Evolutionary conservation across 2,888 invertebrate genomes (phyloP).

Genomic region (Napeogenes sylphis): DNA sequence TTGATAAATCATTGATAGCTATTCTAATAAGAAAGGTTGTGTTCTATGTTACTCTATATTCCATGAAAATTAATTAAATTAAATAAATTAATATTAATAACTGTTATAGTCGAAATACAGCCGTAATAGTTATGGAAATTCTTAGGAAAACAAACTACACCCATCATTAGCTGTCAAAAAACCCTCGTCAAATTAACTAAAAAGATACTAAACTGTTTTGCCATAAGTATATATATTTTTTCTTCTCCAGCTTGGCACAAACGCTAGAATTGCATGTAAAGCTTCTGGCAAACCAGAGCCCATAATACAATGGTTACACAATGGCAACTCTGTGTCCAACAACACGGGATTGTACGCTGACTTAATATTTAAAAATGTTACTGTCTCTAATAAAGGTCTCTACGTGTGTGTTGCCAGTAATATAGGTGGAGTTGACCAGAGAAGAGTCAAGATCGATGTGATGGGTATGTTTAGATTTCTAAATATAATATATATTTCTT

Average conservation of each 20-base stretch:
- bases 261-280: constrained; percentile 65
- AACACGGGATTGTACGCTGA: constrained; percentile 52
- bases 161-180: too few species aligned
- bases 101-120: too few species aligned
- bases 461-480: constrained; percentile 46
- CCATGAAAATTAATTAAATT: too few species aligned
- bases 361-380: constrained; percentile 46
- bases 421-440: constrained; percentile 67
- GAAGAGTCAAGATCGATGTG: constrained; percentile 56
- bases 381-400: constrained; percentile 55
- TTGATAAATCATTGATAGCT: too few species aligned
- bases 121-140: too few species aligned
- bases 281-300: constrained; percentile 79
- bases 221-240: too few species aligned
- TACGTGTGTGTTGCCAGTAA: constrained; percentile 78
- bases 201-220: too few species aligned
- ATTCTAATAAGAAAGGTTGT: too few species aligned
- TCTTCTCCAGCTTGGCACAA: constrained; percentile 45
- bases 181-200: too few species aligned
- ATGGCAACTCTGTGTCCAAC: constrained; percentile 50
- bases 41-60: too few species aligned
- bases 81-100: too few species aligned
- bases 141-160: too few species aligned
- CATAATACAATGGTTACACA: constrained; percentile 77
- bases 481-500: constrained; percentile 8